A percentile compares a stretch with the other conserved stretches of the same genome.
Evolutionary conservation across 2,113 vertebrate genomes (phyloP).

Genomic region (Hassar affinis): DNA sequence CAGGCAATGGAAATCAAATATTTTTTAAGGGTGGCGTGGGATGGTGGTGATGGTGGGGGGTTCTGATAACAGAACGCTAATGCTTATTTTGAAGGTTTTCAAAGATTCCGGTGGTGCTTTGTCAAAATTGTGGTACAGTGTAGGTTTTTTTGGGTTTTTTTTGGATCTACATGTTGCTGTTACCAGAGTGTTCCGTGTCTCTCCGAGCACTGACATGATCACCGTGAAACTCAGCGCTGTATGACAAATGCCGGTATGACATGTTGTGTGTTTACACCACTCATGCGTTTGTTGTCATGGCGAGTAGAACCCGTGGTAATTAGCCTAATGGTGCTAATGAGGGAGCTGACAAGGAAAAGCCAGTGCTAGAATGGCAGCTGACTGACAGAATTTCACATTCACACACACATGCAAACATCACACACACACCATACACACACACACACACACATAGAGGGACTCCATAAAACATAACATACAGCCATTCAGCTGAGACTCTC

Average conservation of each 20-base stretch:
- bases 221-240: slow-evolving; percentile 39
- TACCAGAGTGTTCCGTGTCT: background rate
- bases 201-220: slow-evolving; percentile 6
- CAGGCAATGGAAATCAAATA: slow-evolving; percentile 35
- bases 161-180: background rate
- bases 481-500: background rate
- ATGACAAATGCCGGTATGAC: slow-evolving; percentile 44
- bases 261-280: slow-evolving; percentile 51
- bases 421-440: slow-evolving; percentile 26
- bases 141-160: too few relatives aligned
- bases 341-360: slow-evolving; percentile 74
- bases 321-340: slow-evolving; percentile 81
- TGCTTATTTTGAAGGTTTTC: background rate
- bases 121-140: background rate
- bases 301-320: slow-evolving; percentile 72
- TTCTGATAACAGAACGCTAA: background rate
- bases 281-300: slow-evolving; percentile 58
- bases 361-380: slow-evolving; percentile 77
- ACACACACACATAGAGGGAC: slow-evolving; percentile 14
- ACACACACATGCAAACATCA: slow-evolving; percentile 36
- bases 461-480: background rate
- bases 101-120: background rate
- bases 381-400: slow-evolving; percentile 74
- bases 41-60: background rate
- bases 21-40: slow-evolving; percentile 18